Conservation (phyloP, 2,888 invertebrate species). For the Mythimna vitellina region DNA sequence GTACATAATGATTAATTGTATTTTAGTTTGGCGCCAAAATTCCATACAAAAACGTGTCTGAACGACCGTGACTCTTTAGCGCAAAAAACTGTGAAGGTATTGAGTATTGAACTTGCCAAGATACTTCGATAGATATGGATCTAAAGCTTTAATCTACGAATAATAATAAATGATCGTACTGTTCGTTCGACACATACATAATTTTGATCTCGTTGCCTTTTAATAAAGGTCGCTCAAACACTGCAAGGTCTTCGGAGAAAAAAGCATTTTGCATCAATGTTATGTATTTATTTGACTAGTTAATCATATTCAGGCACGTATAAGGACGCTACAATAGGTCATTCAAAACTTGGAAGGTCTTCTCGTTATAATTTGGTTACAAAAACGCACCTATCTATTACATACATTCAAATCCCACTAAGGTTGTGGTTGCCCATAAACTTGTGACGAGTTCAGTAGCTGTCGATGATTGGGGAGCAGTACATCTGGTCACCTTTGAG, state of each 20-base stretch:
- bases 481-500: slow-evolving; percentile 89
- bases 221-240: slow-evolving; percentile 68
- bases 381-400: neutral
- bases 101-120: slow-evolving; percentile 66
- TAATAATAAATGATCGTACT: slow-evolving; percentile 57
- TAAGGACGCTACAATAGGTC: slow-evolving; percentile 17
- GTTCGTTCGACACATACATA: slow-evolving; percentile 40
- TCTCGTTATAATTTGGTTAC: slow-evolving; percentile 2
- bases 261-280: slow-evolving; percentile 58
- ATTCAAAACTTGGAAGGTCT: slow-evolving; percentile 2
- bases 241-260: slow-evolving; percentile 69
- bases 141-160: slow-evolving; percentile 41
- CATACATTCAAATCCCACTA: neutral
- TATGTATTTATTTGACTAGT: slow-evolving; percentile 73
- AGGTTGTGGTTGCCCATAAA: neutral
- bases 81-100: slow-evolving; percentile 74
- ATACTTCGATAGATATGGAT: slow-evolving; percentile 50
- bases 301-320: slow-evolving; percentile 38
- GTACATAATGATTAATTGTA: slow-evolving; percentile 74
- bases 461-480: slow-evolving; percentile 90
- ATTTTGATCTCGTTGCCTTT: slow-evolving; percentile 66
- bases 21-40: slow-evolving; percentile 87
- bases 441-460: slow-evolving; percentile 72
- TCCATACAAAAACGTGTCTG: slow-evolving; percentile 85
- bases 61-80: slow-evolving; percentile 85